Evolutionary conservation across 2,113 vertebrate genomes (phyloP).

Genomic region (Heterocephalus glaber): DNA sequence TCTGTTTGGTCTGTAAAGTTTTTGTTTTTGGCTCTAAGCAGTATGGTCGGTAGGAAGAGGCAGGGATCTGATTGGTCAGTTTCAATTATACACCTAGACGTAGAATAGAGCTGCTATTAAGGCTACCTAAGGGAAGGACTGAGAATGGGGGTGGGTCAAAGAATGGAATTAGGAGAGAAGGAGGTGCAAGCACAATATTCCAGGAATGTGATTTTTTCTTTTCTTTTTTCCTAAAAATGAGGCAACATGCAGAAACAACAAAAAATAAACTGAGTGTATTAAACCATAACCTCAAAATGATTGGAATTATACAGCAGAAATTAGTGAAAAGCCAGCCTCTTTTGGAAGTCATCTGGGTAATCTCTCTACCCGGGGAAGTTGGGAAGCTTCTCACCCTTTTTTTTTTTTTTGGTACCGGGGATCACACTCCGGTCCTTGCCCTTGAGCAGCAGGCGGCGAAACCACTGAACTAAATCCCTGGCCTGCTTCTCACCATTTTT

Average conservation of each 20-base stretch:
- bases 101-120: background rate
- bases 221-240: background rate
- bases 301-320: background rate
- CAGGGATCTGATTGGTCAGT: background rate
- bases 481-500: no score
- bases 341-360: conserved; percentile 12
- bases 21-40: background rate
- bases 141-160: background rate
- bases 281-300: background rate
- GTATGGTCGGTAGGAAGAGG: background rate
- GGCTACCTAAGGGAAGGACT: background rate
- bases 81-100: background rate
- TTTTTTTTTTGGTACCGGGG: no score
- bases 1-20: background rate
- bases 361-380: background rate
- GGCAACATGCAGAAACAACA: background rate
- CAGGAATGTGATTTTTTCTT: background rate
- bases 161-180: background rate
- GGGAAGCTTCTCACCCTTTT: background rate
- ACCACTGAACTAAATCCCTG: no score
- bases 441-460: no score
- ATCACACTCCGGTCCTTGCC: no score
- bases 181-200: background rate
- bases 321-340: background rate
- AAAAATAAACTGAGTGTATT: background rate